Conservation (phyloP, 2,113 vertebrate genomes). For the Tachysurus vachellii region DNA sequence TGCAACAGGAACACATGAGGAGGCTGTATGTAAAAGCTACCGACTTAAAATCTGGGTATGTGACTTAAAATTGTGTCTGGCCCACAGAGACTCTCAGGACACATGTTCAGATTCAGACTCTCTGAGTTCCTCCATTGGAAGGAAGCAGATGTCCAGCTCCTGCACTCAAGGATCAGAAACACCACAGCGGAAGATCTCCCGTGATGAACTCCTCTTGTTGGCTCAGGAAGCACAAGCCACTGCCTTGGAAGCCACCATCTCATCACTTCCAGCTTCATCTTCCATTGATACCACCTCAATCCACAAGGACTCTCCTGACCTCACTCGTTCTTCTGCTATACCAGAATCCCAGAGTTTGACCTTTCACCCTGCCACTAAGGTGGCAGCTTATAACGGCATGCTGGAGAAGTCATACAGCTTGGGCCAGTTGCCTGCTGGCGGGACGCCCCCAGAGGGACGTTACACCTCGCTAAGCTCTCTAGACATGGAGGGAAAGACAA, state of each 20-base stretch:
- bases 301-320: slow-evolving; percentile 85
- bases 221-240: slow-evolving; percentile 80
- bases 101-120: slow-evolving; percentile 88
- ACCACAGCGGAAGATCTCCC: slow-evolving; percentile 84
- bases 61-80: slow-evolving; percentile 42
- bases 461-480: slow-evolving; percentile 84
- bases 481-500: slow-evolving; percentile 79
- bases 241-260: slow-evolving; percentile 41
- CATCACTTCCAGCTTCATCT: slow-evolving; percentile 63
- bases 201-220: slow-evolving; percentile 86
- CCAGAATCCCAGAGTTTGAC: slow-evolving; percentile 88
- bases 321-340: slow-evolving; percentile 69
- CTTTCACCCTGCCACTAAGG: slow-evolving; percentile 83
- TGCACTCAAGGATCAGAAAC: slow-evolving; percentile 80
- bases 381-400: slow-evolving; percentile 86
- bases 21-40: neutral
- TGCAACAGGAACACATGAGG: neutral
- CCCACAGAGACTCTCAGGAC: slow-evolving; percentile 84
- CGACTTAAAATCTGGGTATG: neutral
- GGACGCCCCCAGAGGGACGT: slow-evolving; percentile 76
- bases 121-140: slow-evolving; percentile 82
- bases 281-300: slow-evolving; percentile 71
- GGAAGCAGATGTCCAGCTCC: slow-evolving; percentile 81
- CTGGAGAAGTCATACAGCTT: slow-evolving; percentile 98
- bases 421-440: slow-evolving; percentile 84